Percentiles rank a stretch among this genome's conserved stretches.
Conservation (phyloP, 2,113 vertebrate genomes). For the Festucalex cinctus region DNA sequence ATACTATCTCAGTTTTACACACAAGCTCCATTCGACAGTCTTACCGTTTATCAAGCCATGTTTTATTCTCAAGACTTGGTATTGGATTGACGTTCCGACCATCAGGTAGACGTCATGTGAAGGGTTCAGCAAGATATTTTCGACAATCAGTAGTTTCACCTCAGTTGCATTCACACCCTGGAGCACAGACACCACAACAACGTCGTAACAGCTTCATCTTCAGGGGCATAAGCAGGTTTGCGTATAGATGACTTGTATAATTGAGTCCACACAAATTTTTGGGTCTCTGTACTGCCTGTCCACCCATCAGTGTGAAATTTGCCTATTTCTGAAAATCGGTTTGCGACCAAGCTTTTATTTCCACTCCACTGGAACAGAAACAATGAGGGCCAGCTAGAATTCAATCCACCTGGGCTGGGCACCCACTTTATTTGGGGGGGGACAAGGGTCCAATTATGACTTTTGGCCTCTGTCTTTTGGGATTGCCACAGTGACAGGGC, state of each 20-base stretch:
- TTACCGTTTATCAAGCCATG: slow-evolving; percentile 91
- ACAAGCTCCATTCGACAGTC: slow-evolving; percentile 12
- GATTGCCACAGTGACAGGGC: no score
- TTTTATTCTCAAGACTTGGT: slow-evolving; percentile 90
- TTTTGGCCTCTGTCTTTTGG: no score
- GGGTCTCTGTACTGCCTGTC: no score
- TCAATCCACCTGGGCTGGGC: no score
- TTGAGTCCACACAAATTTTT: not conserved
- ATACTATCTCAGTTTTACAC: not conserved
- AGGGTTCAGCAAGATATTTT: slow-evolving; percentile 93
- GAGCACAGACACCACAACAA: slow-evolving; percentile 32
- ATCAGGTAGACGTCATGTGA: slow-evolving; percentile 86
- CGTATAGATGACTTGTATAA: not conserved
- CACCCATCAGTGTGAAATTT: no score
- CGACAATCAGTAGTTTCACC: slow-evolving; percentile 89
- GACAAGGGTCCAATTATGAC: no score
- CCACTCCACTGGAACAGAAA: no score
- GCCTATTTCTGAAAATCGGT: no score
- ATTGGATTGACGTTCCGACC: slow-evolving; percentile 84
- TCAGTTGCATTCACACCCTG: slow-evolving; percentile 91
- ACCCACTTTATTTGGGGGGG: no score
- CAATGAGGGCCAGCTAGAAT: no score
- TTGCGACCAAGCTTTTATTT: no score
- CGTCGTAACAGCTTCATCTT: slow-evolving; percentile 27
- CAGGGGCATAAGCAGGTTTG: not conserved